These are phyloP conservation scores for Atractosteus spatula DNA, from an alignment of 2,113 vertebrate genomes.

Conservation along the genomic window DNA sequence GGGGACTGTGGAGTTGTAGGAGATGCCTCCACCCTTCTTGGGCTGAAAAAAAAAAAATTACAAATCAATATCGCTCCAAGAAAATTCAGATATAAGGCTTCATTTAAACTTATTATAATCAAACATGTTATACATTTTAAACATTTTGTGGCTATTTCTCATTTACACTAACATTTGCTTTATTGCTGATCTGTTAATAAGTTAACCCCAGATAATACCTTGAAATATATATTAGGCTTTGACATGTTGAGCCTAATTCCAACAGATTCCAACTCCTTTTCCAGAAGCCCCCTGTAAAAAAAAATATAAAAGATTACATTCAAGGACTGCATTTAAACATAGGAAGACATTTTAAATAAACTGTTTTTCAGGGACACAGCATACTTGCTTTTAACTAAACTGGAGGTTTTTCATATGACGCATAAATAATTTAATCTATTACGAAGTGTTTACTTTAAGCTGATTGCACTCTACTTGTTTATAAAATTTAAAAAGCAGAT, in stretches of 20 bases:
- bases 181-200: too few relatives aligned
- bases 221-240: slow-evolving; percentile 98
- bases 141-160: too few relatives aligned
- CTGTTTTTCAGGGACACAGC: too few relatives aligned
- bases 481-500: too few relatives aligned
- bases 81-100: not conserved
- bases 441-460: too few relatives aligned
- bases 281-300: slow-evolving; percentile 77
- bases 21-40: slow-evolving; percentile 95
- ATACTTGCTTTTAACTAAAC: too few relatives aligned
- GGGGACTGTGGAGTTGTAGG: slow-evolving; percentile 92
- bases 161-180: too few relatives aligned
- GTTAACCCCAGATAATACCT: slow-evolving; percentile 66
- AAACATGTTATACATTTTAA: not conserved
- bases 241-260: slow-evolving; percentile 90
- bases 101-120: not conserved
- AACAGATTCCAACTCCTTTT: slow-evolving; percentile 94
- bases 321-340: not conserved
- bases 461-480: too few relatives aligned
- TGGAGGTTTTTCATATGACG: too few relatives aligned
- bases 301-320: not conserved
- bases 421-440: too few relatives aligned
- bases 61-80: not conserved
- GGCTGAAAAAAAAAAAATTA: slow-evolving; percentile 61
- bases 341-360: too few relatives aligned